Base-by-base conservation (phyloP, 2,888 invertebrate genomes). In the Deladenus siricidicola region DNA sequence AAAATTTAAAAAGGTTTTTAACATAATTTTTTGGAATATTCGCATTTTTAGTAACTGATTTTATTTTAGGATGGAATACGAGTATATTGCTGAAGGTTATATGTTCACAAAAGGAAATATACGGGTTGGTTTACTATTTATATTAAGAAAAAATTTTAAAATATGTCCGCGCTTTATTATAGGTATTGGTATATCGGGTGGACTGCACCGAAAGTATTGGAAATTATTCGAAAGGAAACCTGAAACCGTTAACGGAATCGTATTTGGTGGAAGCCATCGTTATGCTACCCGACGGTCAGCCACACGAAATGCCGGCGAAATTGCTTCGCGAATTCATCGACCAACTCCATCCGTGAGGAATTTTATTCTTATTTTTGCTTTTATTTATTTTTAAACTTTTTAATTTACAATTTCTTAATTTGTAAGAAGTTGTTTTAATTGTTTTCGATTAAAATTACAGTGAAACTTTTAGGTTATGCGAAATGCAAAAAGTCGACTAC, bases 241-340 rank as follows among this genome's bases (percentile, higher is more conserved):
- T 64, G 45, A 68, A 57, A 19, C 63, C 51, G 30, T 54, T 63
- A 19, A 28, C 62, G n/a, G 70, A 68, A n/a, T 63, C 59, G 1
- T 54, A 62, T 50, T 44, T 70, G n/a, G 60, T 67, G 3, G 70
- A 70, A 23, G 56, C 59, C n/a, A 56, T 56, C 21, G 53, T 60
- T 19, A 45, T 59, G 39, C 19, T 70, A 42, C 68, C 68, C 14
- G 69, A 70, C 17, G 45, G 55, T 24, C 51, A 52, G 19, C 69
- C 70, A 10, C 62, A 67, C 43, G 43, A 48, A 21, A 19, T 44
- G 50, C 62, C 70, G 4, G 63, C 67, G n/a, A 70, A 70, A 49
- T 26, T 24, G n/a, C 29, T 67, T 2, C 60, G 69, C 3, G 68
- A 67, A 30, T 67, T 67, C 29, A 56, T 52, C 19, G 68, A 67